Base-by-base conservation (phyloP, 92 coral and sea anemone genomes). In the Actinernus sp. region DNA sequence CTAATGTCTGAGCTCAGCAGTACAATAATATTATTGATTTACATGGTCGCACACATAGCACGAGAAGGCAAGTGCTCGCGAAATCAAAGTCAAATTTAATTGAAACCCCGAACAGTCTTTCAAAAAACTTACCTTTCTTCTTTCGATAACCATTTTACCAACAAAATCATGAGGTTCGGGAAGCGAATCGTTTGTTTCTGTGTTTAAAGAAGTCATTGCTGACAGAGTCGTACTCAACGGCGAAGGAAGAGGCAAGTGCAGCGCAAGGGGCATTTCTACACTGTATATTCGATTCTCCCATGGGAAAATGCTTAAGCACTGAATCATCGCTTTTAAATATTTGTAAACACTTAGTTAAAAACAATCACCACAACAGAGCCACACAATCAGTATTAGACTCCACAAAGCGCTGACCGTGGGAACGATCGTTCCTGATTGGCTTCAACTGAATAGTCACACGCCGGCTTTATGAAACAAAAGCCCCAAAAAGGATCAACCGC, bases 361-460 rank as follows among this genome's bases (percentile, higher is more conserved):
- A 90, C 97, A 90, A 90, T 85, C 92, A 82, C 68, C 92, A 56
- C 58, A 70, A 70, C 78, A 70, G 78, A 58, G 78, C 26, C 66
- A 44, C 44, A 70, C 78, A 70, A 70, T 70, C 78, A 55, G 63
- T 47, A 19, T 45, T 70, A 70, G 78, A 56, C 67, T 70, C 62
- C 58, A 86, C 92, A 90, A 86, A 85, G 92, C 87, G 58, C 23
- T 49, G 74, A 92, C 99, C 99, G 99, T 95, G 99, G 99, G 99
- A 95, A 92, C 97, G 61, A 75, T 71, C 61, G 41, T 37, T 47
- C 83, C 74, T 79, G 87, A 95, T 95, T 95, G 99, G 99, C 69
- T 61, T 32, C 66, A 28, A 58, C 73, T 71, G 51, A 38, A 59
- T 64, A 73, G 93, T 86, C 97, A 73, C 84, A 90, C 97, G 97